Evolutionary conservation across 2,113 vertebrate species (phyloP).

Genomic region (human (Homo sapiens)): GRCh38 chr18:48895001-48895500

Average conservation of each 20-base stretch:
- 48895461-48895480: no score
- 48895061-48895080: background rate
- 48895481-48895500: no score
- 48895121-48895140: fast-evolving
- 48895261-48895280: background rate
- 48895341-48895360: background rate
- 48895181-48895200: background rate
- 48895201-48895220: background rate
- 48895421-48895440: background rate
- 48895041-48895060: background rate
- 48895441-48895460: no score
- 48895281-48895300: background rate
- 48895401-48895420: background rate
- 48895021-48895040: background rate
- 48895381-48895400: background rate
- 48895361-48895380: background rate
- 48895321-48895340: background rate
- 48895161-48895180: background rate
- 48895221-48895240: background rate
- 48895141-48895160: background rate
- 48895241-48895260: background rate
- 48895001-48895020: fast-evolving
- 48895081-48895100: background rate
- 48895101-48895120: fast-evolving
- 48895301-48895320: background rate